phyloP scores from a whole-genome alignment of 2,797 vertebrate genomes.

The Aselliscus stoliczkanus region DNA sequence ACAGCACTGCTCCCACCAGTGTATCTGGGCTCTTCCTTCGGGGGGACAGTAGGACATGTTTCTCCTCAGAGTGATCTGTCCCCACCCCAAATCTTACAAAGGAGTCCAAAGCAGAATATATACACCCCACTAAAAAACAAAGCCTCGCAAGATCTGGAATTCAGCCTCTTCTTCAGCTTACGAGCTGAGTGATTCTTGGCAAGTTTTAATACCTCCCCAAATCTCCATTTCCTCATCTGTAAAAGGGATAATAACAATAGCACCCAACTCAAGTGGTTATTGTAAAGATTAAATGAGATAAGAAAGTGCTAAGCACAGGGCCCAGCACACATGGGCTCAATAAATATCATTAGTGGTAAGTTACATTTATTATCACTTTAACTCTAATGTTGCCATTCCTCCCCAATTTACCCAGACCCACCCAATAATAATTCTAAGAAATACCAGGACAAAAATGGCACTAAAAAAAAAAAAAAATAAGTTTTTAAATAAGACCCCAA shows the following conservation, averaged over 20 bases:
- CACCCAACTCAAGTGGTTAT: neutral
- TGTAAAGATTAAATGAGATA: constrained; percentile 14
- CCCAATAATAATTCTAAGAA: neutral
- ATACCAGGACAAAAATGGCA: neutral
- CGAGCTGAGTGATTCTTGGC: neutral
- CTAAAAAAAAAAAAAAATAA: neutral
- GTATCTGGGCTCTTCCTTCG: neutral
- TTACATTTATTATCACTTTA: neutral
- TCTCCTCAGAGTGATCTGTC: neutral
- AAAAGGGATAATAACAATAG: neutral
- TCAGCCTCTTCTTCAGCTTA: neutral
- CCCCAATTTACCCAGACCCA: neutral
- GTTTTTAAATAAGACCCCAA: constrained; percentile 1
- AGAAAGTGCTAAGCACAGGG: neutral
- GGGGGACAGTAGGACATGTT: neutral
- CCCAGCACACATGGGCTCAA: neutral
- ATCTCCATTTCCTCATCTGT: neutral
- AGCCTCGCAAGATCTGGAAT: neutral
- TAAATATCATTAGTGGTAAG: neutral
- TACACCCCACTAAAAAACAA: neutral
- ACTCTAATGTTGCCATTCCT: neutral
- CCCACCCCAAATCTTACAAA: neutral
- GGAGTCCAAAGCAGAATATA: neutral
- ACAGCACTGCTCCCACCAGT: neutral
- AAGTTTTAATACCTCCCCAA: neutral